phyloP scores from a whole-genome alignment of 64 coral and sea anemone species.

The Pocillopora damicornis region DNA sequence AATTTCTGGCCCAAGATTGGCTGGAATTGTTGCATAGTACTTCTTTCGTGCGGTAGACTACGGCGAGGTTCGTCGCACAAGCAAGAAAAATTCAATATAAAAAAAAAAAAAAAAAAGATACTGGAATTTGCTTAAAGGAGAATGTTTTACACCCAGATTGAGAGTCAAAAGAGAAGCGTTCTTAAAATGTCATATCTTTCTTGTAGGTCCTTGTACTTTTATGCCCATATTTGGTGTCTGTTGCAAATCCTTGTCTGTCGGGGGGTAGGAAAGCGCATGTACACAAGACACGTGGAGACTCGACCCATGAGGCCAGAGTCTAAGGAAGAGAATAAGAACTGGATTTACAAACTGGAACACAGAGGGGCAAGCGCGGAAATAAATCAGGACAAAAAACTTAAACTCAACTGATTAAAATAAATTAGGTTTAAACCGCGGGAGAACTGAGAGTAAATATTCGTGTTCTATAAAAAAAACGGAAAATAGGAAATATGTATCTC shows the following conservation, averaged over 20 bases:
- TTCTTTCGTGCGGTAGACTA: no score
- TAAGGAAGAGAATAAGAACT: not conserved
- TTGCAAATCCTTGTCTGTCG: not conserved
- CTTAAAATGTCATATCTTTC: not conserved
- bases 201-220: conserved; percentile 18
- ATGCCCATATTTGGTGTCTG: conserved; percentile 10
- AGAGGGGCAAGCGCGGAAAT: not conserved
- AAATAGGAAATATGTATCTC: no score
- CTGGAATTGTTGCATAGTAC: no score
- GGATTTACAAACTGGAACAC: not conserved
- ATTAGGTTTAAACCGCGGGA: not conserved
- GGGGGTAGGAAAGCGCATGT: not conserved
- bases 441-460: no score
- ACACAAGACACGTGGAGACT: not conserved
- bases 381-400: not conserved
- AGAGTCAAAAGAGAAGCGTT: not conserved
- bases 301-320: not conserved
- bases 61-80: no score
- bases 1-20: no score
- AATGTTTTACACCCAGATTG: not conserved
- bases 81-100: no score
- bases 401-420: not conserved
- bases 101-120: no score
- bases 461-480: no score
- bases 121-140: not conserved